These are phyloP conservation scores for Chirona hameri DNA, from an alignment of 2,888 invertebrate genomes.

Conservation along the genomic window DNA sequence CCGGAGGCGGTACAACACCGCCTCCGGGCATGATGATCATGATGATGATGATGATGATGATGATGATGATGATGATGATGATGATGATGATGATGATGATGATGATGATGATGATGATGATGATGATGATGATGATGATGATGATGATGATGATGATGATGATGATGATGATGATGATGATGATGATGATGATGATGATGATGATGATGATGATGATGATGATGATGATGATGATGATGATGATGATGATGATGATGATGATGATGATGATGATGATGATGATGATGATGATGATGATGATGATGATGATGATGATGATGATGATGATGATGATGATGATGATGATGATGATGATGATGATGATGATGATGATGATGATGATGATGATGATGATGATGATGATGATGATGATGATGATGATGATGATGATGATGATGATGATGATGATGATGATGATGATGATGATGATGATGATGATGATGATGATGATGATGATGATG, in stretches of 20 bases:
- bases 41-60: constrained; percentile 22
- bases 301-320: constrained; percentile 22
- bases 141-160: constrained; percentile 10
- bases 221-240: constrained; percentile 22
- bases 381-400: constrained; percentile 22
- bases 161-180: constrained; percentile 22
- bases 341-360: constrained; percentile 10
- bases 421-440: constrained; percentile 22
- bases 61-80: constrained; percentile 22
- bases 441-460: constrained; percentile 22
- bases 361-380: constrained; percentile 22
- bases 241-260: constrained; percentile 22
- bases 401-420: constrained; percentile 22
- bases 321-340: constrained; percentile 12
- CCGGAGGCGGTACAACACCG: no score
- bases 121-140: constrained; percentile 22
- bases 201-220: constrained; percentile 22
- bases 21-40: constrained; percentile 8
- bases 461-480: constrained; percentile 22
- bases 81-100: constrained; percentile 22
- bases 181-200: constrained; percentile 22
- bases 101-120: constrained; percentile 22
- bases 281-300: constrained; percentile 22
- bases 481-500: constrained; percentile 22
- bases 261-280: constrained; percentile 22